phyloP scores from a whole-genome alignment of 1,140 invertebrate species.

The Cydia strobilella region DNA sequence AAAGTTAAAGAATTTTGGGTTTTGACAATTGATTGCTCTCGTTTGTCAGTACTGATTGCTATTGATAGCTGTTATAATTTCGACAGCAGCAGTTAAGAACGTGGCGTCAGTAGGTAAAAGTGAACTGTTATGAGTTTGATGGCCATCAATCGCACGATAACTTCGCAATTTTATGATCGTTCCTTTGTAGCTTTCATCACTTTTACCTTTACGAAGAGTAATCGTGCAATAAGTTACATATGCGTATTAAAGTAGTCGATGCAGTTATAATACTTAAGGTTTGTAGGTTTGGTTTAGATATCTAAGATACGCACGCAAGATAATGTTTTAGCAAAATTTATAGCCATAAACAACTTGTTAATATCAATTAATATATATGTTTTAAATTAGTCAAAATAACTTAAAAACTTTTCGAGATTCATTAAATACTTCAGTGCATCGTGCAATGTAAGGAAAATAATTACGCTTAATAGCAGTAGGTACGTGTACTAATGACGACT shows the following conservation, averaged over 20 bases:
- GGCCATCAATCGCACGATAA: background rate
- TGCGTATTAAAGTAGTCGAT: background rate
- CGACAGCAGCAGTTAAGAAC: background rate
- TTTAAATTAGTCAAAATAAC: too few relatives aligned
- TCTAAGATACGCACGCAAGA: background rate
- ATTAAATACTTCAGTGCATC: too few relatives aligned
- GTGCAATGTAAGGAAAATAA: too few relatives aligned
- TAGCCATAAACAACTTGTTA: too few relatives aligned
- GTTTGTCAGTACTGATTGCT: background rate
- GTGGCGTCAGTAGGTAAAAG: background rate
- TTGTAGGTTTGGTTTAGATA: background rate
- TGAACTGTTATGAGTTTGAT: background rate
- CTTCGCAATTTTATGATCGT: background rate
- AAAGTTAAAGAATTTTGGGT: background rate
- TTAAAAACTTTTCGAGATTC: too few relatives aligned
- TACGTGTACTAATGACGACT: too few relatives aligned
- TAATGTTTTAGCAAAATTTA: background rate
- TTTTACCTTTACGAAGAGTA: conserved; percentile 7
- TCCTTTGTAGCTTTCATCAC: conserved; percentile 3
- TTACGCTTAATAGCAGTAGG: too few relatives aligned
- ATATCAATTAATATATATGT: too few relatives aligned
- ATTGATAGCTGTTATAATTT: background rate
- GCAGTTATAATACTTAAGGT: background rate
- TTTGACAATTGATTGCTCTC: background rate
- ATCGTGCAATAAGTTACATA: background rate